Evolutionary conservation across 2,888 invertebrate genomes (phyloP).

Genomic region (Dicyrtomina minuta): DNA sequence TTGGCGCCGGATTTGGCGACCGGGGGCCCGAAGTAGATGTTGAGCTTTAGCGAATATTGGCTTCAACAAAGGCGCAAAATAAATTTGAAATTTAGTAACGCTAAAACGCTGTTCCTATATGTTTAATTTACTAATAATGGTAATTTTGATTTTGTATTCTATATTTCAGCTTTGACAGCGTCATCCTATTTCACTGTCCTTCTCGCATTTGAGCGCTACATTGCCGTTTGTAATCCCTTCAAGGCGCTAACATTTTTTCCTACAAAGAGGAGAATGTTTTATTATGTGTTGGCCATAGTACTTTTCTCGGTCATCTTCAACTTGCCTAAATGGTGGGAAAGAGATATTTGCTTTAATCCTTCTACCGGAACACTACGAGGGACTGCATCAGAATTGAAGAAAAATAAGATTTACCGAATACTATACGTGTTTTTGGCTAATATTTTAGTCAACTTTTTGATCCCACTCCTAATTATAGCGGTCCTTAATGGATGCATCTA

Average conservation of each 20-base stretch:
- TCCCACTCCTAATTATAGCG: background rate
- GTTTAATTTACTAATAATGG: too few relatives aligned
- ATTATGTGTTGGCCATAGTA: background rate
- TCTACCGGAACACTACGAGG: too few relatives aligned
- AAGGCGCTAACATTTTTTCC: background rate
- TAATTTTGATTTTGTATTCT: too few relatives aligned
- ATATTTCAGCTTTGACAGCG: constrained; percentile 4
- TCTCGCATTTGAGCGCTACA: constrained; percentile 8
- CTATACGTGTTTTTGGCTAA: constrained; percentile 12
- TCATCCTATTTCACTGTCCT: constrained; percentile 15
- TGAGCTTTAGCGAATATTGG: too few relatives aligned
- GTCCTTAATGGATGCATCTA: constrained; percentile 11
- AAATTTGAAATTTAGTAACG: too few relatives aligned
- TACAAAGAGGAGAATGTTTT: background rate
- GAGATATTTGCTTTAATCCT: too few relatives aligned
- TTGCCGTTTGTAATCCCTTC: constrained; percentile 19
- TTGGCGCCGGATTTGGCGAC: too few relatives aligned
- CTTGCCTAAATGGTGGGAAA: constrained; percentile 10
- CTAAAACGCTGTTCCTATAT: too few relatives aligned
- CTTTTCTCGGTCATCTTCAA: background rate
- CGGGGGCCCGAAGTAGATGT: too few relatives aligned
- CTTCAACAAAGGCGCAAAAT: too few relatives aligned
- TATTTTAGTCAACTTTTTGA: constrained; percentile 7
- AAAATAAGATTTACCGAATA: background rate
- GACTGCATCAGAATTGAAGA: too few relatives aligned